These are phyloP conservation scores for Pristionchus mayeri DNA, from an alignment of 2,888 invertebrate species.

Conservation along the genomic window DNA sequence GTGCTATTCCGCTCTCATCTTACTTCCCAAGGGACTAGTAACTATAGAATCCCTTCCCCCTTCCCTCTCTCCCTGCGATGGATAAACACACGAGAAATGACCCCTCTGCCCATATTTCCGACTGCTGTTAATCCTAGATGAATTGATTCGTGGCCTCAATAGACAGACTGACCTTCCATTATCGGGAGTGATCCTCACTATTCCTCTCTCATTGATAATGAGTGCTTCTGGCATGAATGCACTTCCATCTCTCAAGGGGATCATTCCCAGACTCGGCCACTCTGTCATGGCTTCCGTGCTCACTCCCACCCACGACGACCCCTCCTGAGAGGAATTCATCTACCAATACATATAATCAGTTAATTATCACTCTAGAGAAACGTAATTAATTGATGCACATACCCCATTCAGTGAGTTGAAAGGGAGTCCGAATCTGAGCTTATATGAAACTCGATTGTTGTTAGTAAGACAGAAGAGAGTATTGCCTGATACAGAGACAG, in stretches of 20 bases:
- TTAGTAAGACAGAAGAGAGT: conserved; percentile 59
- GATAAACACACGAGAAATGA: conserved; percentile 25
- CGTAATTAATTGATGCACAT: background rate
- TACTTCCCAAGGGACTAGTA: conserved; percentile 31
- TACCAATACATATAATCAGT: background rate
- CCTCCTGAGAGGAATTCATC: no score
- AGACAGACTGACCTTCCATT: background rate
- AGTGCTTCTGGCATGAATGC: conserved; percentile 58
- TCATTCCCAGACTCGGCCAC: conserved; percentile 62
- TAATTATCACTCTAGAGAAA: background rate
- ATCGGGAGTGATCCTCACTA: conserved; percentile 54
- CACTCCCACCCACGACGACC: background rate
- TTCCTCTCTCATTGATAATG: conserved; percentile 63
- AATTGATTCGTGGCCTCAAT: background rate
- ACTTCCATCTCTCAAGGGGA: conserved; percentile 55
- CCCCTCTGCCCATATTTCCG: background rate
- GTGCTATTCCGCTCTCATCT: conserved; percentile 21
- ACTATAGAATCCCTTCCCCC: background rate
- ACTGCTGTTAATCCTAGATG: background rate
- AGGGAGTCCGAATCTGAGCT: conserved; percentile 1
- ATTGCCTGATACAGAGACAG: conserved; percentile 58
- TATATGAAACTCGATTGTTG: conserved; percentile 52
- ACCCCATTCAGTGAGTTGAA: conserved; percentile 8
- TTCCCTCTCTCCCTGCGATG: background rate
- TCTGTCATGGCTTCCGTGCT: conserved; percentile 45